These are phyloP conservation scores for Lagodon rhomboides DNA, from an alignment of 2,797 vertebrate genomes.

Conservation along the genomic window DNA sequence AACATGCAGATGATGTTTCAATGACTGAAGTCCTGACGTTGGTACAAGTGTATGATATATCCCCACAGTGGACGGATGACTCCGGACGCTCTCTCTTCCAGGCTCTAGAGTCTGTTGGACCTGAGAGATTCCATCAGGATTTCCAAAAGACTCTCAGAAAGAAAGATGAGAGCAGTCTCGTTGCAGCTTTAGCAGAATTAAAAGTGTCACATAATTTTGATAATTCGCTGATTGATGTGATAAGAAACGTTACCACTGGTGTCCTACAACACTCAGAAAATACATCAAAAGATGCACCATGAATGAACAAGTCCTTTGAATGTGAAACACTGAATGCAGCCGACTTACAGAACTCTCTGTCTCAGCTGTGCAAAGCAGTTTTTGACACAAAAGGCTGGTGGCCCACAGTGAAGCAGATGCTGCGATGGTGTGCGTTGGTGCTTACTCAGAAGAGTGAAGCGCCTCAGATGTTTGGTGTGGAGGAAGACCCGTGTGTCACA, in stretches of 20 bases:
- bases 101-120: background rate
- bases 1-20: background rate
- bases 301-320: background rate
- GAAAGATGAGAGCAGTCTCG: background rate
- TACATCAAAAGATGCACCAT: background rate
- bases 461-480: background rate
- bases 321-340: rapidly evolving
- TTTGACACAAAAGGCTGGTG: constrained; percentile 16
- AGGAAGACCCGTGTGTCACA: constrained; percentile 29
- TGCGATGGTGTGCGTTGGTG: constrained; percentile 36
- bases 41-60: background rate
- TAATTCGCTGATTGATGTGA: background rate
- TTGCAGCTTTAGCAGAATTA: constrained; percentile 1
- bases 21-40: background rate
- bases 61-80: background rate
- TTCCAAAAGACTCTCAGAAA: constrained; percentile 18
- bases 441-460: background rate
- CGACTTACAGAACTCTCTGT: background rate
- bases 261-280: background rate
- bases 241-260: background rate
- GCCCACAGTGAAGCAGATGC: constrained; percentile 36
- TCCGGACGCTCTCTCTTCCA: background rate
- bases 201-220: background rate
- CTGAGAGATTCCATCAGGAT: background rate
- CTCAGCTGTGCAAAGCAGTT: constrained; percentile 44